These are phyloP conservation scores for Latrodectus elegans DNA, from an alignment of 2,888 invertebrate genomes.

Conservation along the genomic window DNA sequence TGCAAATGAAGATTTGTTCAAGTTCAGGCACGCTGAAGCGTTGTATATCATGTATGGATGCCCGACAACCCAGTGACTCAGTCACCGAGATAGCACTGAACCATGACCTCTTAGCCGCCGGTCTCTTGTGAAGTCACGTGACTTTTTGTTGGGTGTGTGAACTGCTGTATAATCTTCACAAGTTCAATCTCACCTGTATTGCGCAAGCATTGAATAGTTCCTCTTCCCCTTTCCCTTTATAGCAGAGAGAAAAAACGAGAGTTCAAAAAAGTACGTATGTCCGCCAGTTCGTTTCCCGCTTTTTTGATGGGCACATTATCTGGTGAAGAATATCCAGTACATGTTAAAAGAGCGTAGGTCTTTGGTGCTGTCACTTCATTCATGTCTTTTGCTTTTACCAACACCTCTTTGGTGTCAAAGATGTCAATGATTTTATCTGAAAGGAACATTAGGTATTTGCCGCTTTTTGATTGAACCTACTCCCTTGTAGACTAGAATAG, in stretches of 20 bases:
- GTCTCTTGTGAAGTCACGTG: conserved; percentile 57
- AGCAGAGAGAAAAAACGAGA: background rate
- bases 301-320: background rate
- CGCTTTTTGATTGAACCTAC: too few relatives aligned
- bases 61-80: conserved; percentile 67
- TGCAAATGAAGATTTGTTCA: background rate
- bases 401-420: background rate
- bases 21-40: background rate
- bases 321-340: background rate
- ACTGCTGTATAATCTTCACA: conserved; percentile 4
- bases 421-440: too few relatives aligned
- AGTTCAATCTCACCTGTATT: conserved; percentile 23
- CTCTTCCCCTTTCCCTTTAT: background rate
- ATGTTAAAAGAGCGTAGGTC: conserved; percentile 14
- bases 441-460: too few relatives aligned
- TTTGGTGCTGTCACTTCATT: background rate
- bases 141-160: conserved; percentile 40
- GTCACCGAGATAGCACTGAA: conserved; percentile 60
- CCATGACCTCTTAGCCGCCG: conserved; percentile 59
- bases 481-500: too few relatives aligned
- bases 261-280: conserved; percentile 12
- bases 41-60: conserved; percentile 18
- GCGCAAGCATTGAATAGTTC: background rate
- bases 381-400: conserved; percentile 3
- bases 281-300: conserved; percentile 7